Percentiles rank a stretch among this genome's conserved stretches.
These are phyloP conservation scores for Triops cancriformis DNA, from an alignment of 1,140 invertebrate species.

Conservation along the genomic window DNA sequence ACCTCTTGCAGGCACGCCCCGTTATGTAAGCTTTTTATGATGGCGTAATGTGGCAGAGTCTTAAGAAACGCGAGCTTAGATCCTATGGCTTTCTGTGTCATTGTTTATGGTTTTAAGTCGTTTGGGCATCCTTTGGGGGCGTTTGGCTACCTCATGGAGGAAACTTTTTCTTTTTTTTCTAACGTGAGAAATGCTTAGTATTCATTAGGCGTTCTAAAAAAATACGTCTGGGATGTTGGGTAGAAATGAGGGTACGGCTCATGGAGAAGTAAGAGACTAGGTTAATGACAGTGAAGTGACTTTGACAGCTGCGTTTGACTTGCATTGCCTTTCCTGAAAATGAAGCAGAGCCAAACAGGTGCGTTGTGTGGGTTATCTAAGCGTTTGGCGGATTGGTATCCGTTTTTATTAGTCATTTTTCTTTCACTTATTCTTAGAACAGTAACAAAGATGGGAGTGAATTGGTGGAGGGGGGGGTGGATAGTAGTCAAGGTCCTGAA, in stretches of 20 bases:
- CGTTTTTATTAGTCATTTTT: neutral
- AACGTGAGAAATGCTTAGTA: neutral
- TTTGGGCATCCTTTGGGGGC: neutral
- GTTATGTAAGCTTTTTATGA: neutral
- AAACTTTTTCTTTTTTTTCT: neutral
- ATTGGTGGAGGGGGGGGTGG: neutral
- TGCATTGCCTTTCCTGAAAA: conserved; percentile 2
- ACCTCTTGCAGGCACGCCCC: neutral
- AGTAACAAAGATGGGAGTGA: neutral
- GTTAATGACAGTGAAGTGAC: conserved; percentile 9
- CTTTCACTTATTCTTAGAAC: neutral
- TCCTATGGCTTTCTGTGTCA: neutral
- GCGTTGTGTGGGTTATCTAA: neutral
- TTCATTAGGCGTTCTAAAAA: conserved; percentile 6
- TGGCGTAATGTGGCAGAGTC: neutral
- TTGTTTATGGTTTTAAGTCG: neutral
- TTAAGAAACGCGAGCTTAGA: neutral
- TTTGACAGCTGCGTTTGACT: neutral
- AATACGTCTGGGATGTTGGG: neutral
- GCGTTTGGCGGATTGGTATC: neutral
- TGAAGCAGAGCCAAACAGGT: conserved; percentile 5
- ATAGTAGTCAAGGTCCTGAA: neutral
- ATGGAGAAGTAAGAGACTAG: neutral
- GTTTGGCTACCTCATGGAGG: neutral
- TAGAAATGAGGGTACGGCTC: neutral